Percentiles rank a stretch among this genome's conserved stretches.
Evolutionary conservation across 2,113 vertebrate species (phyloP).

Genomic region (Sinocyclocheilus maitianheensis): DNA sequence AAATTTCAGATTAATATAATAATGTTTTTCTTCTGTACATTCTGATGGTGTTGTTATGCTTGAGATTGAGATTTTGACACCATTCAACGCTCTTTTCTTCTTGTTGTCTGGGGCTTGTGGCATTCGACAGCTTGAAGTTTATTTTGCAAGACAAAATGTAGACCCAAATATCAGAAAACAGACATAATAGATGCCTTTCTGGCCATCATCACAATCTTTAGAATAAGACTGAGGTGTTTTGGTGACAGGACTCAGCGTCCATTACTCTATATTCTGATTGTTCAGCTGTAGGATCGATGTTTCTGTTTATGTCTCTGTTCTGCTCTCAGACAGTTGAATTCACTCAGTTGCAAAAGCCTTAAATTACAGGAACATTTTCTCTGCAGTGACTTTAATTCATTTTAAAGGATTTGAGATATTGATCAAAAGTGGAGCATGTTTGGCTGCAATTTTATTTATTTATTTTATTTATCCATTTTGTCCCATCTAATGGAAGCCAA

Average conservation of each 20-base stretch:
- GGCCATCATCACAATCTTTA: background rate
- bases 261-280: conserved; percentile 66
- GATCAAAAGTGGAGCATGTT: background rate
- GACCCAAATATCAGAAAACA: background rate
- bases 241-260: background rate
- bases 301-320: conserved; percentile 7
- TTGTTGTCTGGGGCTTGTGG: background rate
- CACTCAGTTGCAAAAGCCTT: background rate
- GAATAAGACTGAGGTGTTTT: background rate
- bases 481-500: background rate
- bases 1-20: background rate
- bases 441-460: background rate
- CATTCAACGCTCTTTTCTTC: background rate
- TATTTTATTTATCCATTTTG: background rate
- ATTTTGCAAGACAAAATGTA: background rate
- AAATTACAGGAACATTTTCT: background rate
- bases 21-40: background rate
- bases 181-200: background rate
- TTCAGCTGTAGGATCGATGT: conserved; percentile 45
- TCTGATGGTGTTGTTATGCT: background rate
- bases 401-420: background rate
- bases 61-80: background rate
- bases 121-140: background rate
- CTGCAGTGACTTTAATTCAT: background rate
- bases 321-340: background rate